A percentile compares a stretch with the other conserved stretches of the same genome.
Conservation (phyloP, 2,888 invertebrate species). For the Scaptomyza caliginosa region DNA sequence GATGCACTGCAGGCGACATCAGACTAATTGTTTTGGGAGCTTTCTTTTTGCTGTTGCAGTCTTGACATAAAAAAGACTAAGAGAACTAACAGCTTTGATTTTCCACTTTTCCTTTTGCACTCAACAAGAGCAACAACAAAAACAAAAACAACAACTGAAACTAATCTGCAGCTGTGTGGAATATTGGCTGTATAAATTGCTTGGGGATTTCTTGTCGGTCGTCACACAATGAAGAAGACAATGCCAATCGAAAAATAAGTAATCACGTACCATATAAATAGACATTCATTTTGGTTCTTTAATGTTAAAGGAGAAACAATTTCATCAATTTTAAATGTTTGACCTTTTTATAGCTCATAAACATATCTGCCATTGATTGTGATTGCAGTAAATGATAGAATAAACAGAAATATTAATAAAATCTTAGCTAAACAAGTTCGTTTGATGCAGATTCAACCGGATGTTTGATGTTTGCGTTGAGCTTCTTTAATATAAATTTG, state of each 20-base stretch:
- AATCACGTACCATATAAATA: slow-evolving; percentile 8
- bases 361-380: neutral
- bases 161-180: slow-evolving; percentile 56
- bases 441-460: too few relatives aligned
- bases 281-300: neutral
- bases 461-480: too few relatives aligned
- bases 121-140: slow-evolving; percentile 10
- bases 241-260: slow-evolving; percentile 54
- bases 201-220: slow-evolving; percentile 57
- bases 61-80: slow-evolving; percentile 40
- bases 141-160: slow-evolving; percentile 30
- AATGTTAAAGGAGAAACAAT: neutral
- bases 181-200: slow-evolving; percentile 65
- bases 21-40: slow-evolving; percentile 66
- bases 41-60: slow-evolving; percentile 31
- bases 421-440: too few relatives aligned
- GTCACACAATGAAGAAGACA: slow-evolving; percentile 51
- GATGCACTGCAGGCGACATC: slow-evolving; percentile 54
- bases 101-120: slow-evolving; percentile 60
- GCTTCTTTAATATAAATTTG: too few relatives aligned
- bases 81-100: slow-evolving; percentile 69
- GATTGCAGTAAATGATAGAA: neutral
- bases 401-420: too few relatives aligned
- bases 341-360: neutral
- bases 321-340: neutral